A percentile compares a stretch with the other conserved stretches of the same genome.
These are phyloP conservation scores for Cataglyphis rosenhaueri DNA, from an alignment of 2,888 invertebrate species.

Conservation along the genomic window DNA sequence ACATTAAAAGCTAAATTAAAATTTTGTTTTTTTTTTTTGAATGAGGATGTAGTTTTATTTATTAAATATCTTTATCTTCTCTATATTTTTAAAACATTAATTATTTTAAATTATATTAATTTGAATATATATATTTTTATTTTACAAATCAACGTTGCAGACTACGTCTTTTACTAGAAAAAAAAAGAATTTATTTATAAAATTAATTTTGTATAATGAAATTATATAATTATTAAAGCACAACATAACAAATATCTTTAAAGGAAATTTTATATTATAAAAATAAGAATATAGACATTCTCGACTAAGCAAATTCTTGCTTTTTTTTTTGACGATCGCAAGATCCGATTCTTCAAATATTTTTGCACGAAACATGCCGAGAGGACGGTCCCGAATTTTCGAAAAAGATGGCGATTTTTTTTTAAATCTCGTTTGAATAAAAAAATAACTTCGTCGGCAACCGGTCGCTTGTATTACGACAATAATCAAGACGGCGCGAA, in stretches of 20 bases:
- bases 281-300: background rate
- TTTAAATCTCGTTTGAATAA: conserved; percentile 31
- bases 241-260: background rate
- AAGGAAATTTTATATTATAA: background rate
- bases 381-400: background rate
- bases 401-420: conserved; percentile 6
- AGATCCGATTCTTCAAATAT: background rate
- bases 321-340: background rate
- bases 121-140: background rate
- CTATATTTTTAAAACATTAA: background rate
- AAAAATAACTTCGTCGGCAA: conserved; percentile 21
- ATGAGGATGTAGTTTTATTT: background rate
- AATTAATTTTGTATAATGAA: background rate
- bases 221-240: background rate
- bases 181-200: background rate
- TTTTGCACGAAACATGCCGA: background rate
- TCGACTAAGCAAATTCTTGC: background rate
- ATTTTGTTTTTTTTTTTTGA: background rate
- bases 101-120: background rate
- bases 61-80: background rate
- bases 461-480: conserved; percentile 11
- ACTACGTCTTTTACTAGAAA: no score
- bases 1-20: background rate
- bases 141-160: background rate
- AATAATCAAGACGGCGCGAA: conserved; percentile 30